These are phyloP conservation scores for Cyprinodon variegatus DNA, from an alignment of 2,113 vertebrate genomes.

Conservation along the genomic window DNA sequence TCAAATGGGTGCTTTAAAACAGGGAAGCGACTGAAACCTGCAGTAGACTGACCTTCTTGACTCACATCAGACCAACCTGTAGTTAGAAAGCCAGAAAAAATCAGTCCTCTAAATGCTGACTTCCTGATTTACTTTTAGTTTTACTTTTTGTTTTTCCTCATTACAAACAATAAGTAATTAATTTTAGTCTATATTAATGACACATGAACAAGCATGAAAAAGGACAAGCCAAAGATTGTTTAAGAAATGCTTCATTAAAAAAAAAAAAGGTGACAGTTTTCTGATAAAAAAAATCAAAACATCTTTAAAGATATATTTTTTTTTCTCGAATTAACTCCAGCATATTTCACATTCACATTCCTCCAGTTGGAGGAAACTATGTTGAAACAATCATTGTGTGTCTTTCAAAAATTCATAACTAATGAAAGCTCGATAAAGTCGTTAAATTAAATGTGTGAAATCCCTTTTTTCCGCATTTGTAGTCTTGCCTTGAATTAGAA, in stretches of 20 bases:
- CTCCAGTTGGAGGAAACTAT: slow-evolving; percentile 8
- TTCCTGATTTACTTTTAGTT: not conserved
- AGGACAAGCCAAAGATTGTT: not conserved
- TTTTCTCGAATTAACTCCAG: not conserved
- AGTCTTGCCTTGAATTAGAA: slow-evolving; percentile 16
- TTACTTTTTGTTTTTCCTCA: not conserved
- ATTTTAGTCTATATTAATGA: not conserved
- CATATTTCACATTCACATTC: not conserved
- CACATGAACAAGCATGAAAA: not conserved
- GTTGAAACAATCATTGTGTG: slow-evolving; percentile 43
- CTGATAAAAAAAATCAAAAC: not conserved
- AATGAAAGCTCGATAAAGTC: slow-evolving; percentile 13
- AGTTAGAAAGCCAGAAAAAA: not conserved
- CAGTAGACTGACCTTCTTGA: no score
- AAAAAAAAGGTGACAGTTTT: slow-evolving; percentile 1
- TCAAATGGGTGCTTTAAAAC: no score
- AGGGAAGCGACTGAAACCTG: no score
- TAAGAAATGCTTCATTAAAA: not conserved
- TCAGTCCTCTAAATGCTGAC: not conserved
- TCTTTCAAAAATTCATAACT: slow-evolving; percentile 27
- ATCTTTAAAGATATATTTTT: not conserved
- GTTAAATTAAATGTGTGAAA: slow-evolving; percentile 40
- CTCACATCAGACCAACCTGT: no score
- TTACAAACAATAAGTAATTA: not conserved
- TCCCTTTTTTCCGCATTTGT: slow-evolving; percentile 23